phyloP scores from a whole-genome alignment of 1,140 invertebrate genomes.

The Lasioglossum baleicum region DNA sequence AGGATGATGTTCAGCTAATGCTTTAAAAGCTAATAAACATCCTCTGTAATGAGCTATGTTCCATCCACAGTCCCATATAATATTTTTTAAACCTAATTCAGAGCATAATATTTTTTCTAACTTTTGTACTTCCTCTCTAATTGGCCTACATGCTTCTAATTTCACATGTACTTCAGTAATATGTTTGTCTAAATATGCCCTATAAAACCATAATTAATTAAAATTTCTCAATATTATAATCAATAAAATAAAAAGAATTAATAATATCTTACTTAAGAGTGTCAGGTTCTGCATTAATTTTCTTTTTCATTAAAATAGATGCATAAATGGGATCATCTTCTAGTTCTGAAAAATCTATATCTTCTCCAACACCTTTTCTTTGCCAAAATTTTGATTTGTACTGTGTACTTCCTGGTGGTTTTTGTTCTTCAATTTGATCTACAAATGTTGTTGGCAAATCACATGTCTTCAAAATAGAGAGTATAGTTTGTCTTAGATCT shows the following conservation, averaged over 20 bases:
- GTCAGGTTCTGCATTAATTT: constrained; percentile 80
- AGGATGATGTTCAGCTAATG: constrained; percentile 86
- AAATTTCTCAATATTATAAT: constrained; percentile 11
- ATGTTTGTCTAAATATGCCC: constrained; percentile 85
- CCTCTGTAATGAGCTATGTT: constrained; percentile 92
- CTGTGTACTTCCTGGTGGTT: constrained; percentile 59
- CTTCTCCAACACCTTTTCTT: constrained; percentile 62
- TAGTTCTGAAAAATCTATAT: constrained; percentile 79
- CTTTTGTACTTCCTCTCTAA: constrained; percentile 85
- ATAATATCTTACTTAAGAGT: constrained; percentile 74
- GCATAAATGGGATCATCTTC: constrained; percentile 81
- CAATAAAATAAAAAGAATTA: constrained; percentile 3
- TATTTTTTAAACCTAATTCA: constrained; percentile 81
- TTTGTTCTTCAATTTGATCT: constrained; percentile 83
- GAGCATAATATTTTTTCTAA: constrained; percentile 81
- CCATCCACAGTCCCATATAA: constrained; percentile 92
- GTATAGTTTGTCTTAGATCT: constrained; percentile 86
- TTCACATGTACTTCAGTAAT: constrained; percentile 82
- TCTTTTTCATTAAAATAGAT: constrained; percentile 78
- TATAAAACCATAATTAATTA: constrained; percentile 57
- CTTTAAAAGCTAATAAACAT: constrained; percentile 88
- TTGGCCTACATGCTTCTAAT: constrained; percentile 82
- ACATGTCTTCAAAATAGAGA: constrained; percentile 89
- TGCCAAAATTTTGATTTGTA: constrained; percentile 64
- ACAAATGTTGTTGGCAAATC: constrained; percentile 91